Evolutionary conservation across 2,113 vertebrate genomes (phyloP).

Genomic region (Aptenodytes forsteri): DNA sequence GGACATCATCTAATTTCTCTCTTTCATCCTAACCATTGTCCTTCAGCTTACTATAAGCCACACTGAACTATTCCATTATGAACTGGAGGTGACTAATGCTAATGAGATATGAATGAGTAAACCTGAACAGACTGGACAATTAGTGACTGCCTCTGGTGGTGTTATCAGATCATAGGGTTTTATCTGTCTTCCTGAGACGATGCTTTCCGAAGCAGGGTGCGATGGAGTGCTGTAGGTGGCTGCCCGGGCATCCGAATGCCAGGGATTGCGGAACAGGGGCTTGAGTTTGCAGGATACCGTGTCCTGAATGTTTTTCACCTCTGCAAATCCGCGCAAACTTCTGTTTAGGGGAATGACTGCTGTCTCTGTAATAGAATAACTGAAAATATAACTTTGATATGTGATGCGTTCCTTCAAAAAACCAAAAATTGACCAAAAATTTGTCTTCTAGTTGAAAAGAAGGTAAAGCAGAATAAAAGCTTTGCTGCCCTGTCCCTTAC

Average conservation of each 20-base stretch:
- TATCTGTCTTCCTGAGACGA: accelerated
- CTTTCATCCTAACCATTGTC: background rate
- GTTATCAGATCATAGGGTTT: background rate
- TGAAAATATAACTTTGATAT: background rate
- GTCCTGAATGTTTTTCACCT: background rate
- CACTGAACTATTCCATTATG: background rate
- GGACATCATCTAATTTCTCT: background rate
- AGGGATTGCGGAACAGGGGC: background rate
- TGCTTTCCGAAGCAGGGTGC: background rate
- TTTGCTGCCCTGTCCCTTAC: background rate
- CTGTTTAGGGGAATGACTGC: background rate
- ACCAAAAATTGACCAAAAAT: background rate
- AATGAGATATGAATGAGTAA: constrained; percentile 6
- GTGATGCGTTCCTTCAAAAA: background rate
- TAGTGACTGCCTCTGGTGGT: background rate
- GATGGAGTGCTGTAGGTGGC: background rate
- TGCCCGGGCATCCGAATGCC: background rate
- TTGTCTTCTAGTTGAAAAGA: background rate
- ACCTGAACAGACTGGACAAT: background rate
- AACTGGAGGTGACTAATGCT: background rate
- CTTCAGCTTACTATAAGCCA: background rate
- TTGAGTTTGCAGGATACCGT: background rate
- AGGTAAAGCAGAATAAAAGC: background rate
- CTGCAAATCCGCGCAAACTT: background rate
- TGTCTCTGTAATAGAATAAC: background rate